Percentiles rank a stretch among this genome's conserved stretches.
Conservation (phyloP, 2,797 vertebrate genomes). For the Monodelphis domestica region DNA sequence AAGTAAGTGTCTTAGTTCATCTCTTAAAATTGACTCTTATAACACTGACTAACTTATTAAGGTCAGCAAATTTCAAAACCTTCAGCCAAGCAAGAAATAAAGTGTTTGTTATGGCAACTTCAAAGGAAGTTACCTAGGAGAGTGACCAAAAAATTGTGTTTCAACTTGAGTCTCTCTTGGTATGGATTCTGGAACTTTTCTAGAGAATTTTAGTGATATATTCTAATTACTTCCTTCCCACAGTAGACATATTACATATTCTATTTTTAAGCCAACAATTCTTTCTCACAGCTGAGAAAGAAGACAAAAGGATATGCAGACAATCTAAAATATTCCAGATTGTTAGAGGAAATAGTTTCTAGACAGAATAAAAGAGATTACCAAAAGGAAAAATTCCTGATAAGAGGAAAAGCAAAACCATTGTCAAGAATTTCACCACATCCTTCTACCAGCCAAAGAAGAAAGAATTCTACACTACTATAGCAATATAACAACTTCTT, state of each 20-base stretch:
- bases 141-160: slow-evolving; percentile 1
- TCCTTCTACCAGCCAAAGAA: background rate
- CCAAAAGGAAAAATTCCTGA: background rate
- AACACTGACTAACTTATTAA: slow-evolving; percentile 1
- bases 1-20: slow-evolving; percentile 68
- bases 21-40: slow-evolving; percentile 53
- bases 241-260: background rate
- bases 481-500: background rate
- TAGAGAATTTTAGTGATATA: background rate
- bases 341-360: background rate
- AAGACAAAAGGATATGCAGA: background rate
- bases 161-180: background rate
- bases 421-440: too few species aligned
- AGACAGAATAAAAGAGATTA: too few species aligned
- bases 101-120: slow-evolving; percentile 37
- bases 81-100: background rate
- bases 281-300: background rate
- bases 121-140: slow-evolving; percentile 41
- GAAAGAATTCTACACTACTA: background rate
- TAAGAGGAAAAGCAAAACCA: background rate
- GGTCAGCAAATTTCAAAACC: slow-evolving; percentile 9
- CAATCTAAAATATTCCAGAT: background rate
- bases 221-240: background rate
- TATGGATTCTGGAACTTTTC: background rate
- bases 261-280: background rate